Percentiles rank a stretch among this genome's conserved stretches.
Conservation (phyloP, 2,113 vertebrate genomes). For the Microtus richardsoni region DNA sequence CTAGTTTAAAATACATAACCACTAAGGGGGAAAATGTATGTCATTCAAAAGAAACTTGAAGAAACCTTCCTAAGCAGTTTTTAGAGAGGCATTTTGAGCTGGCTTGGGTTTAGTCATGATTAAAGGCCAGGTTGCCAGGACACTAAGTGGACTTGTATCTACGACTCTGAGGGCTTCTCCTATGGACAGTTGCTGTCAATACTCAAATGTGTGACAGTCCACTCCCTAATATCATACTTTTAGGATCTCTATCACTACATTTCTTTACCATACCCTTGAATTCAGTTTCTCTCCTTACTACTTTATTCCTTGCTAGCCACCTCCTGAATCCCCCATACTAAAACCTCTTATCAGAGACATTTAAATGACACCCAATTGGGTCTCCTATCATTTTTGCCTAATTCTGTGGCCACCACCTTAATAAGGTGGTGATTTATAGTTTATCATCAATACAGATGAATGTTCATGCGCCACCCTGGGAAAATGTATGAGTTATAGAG, state of each 20-base stretch:
- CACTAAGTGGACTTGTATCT: background rate
- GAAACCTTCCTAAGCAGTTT: background rate
- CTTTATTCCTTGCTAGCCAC: background rate
- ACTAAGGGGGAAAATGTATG: constrained; percentile 13
- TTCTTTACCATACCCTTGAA: constrained; percentile 13
- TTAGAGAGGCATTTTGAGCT: constrained; percentile 4
- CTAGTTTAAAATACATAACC: background rate
- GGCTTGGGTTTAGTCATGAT: background rate
- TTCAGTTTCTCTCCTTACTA: constrained; percentile 26
- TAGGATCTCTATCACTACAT: background rate
- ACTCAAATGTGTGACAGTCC: background rate
- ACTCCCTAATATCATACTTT: background rate
- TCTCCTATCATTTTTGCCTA: constrained; percentile 13
- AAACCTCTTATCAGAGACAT: background rate
- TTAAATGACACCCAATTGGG: background rate
- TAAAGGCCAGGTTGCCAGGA: background rate
- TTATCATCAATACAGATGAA: constrained; percentile 6
- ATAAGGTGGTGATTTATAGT: constrained; percentile 25
- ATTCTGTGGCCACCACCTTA: background rate
- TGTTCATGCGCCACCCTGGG: background rate
- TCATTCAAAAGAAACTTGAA: background rate
- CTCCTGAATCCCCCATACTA: background rate
- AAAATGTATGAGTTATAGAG: background rate
- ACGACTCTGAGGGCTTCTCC: background rate
- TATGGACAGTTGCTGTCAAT: background rate